A percentile compares a stretch with the other conserved stretches of the same genome.
These are phyloP conservation scores for Monodelphis domestica DNA, from an alignment of 2,797 vertebrate species.

Conservation along the genomic window DNA sequence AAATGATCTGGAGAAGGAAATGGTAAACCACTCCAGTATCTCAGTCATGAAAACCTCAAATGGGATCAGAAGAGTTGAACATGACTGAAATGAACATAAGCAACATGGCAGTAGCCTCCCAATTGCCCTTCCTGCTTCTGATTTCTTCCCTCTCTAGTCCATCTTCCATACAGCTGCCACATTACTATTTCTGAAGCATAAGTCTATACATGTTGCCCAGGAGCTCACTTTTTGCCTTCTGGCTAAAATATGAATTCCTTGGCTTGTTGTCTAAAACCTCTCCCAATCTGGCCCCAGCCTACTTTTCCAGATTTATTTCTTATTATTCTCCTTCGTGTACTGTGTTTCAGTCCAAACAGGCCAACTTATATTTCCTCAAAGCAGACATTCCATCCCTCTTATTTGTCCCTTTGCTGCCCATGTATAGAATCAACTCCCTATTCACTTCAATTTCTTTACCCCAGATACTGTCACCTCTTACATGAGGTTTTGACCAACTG, in stretches of 20 bases:
- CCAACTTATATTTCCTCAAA: constrained; percentile 20
- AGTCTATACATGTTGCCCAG: not conserved
- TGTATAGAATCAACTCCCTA: not conserved
- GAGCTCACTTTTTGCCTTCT: too few species aligned
- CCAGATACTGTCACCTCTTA: not conserved
- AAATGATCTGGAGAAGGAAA: too few species aligned
- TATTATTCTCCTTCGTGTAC: constrained; percentile 40
- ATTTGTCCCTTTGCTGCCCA: not conserved
- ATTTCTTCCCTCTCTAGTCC: not conserved
- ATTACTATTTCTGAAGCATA: not conserved
- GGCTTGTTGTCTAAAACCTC: not conserved
- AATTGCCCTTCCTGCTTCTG: not conserved
- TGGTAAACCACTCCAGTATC: too few species aligned
- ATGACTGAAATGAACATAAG: too few species aligned
- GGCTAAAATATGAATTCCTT: not conserved
- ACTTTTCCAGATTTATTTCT: not conserved
- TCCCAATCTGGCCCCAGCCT: not conserved
- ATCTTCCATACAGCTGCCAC: not conserved
- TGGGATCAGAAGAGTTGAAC: too few species aligned
- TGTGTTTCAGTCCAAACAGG: not conserved
- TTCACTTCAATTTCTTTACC: not conserved
- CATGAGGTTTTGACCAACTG: not conserved
- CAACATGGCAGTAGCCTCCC: not conserved
- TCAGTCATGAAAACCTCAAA: too few species aligned
- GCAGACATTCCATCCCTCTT: not conserved